A percentile compares a stretch with the other conserved stretches of the same genome.
These are phyloP conservation scores for Oligia latruncula DNA, from an alignment of 2,888 invertebrate species.

Conservation along the genomic window DNA sequence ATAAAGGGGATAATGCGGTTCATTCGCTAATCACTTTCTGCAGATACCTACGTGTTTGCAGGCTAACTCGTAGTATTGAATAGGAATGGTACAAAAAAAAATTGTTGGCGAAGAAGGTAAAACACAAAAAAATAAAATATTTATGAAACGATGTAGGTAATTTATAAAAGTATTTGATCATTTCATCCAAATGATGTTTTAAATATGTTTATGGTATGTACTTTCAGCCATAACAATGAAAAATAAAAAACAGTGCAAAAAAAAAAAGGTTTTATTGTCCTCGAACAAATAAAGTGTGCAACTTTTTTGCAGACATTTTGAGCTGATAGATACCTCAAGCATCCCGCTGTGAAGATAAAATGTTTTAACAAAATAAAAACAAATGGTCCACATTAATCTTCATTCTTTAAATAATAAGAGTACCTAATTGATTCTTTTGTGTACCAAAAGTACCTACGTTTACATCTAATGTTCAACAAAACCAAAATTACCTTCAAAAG, in stretches of 20 bases:
- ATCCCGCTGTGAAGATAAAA: constrained; percentile 19
- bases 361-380: constrained; percentile 38
- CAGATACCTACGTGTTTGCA: not conserved
- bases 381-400: constrained; percentile 22
- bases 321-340: constrained; percentile 23
- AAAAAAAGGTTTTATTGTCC: constrained; percentile 32
- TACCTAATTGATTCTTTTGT: constrained; percentile 37
- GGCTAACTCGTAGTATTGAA: not conserved
- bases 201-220: not conserved
- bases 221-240: not conserved
- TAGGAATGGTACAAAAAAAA: not conserved
- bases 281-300: constrained; percentile 19
- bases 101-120: not conserved
- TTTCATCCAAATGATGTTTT: constrained; percentile 24
- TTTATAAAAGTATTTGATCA: not conserved
- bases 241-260: constrained; percentile 13
- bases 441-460: constrained; percentile 7
- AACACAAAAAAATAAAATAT: not conserved
- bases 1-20: constrained; percentile 49
- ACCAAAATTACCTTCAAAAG: constrained; percentile 39
- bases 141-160: not conserved
- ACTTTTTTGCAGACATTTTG: constrained; percentile 24
- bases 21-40: constrained; percentile 5
- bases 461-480: constrained; percentile 27
- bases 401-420: constrained; percentile 14